phyloP scores from a whole-genome alignment of 1,140 invertebrate genomes.

The Drosophila bipectinata region DNA sequence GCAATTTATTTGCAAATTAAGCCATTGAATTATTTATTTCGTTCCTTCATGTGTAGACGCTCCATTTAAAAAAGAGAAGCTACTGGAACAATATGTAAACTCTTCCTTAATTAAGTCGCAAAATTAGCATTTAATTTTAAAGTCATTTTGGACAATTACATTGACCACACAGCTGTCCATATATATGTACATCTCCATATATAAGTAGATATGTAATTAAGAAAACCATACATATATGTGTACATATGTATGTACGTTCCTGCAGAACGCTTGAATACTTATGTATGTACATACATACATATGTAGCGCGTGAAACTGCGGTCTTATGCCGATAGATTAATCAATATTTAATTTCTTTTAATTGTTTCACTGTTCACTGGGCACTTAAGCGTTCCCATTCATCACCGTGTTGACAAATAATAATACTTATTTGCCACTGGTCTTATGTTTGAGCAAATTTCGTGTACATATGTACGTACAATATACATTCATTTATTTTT shows the following conservation, averaged over 20 bases:
- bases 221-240: conserved; percentile 12
- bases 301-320: conserved; percentile 15
- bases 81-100: background rate
- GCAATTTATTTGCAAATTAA: too few species aligned
- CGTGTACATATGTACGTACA: conserved; percentile 28
- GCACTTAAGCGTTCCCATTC: too few species aligned
- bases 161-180: conserved; percentile 32
- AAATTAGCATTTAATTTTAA: background rate
- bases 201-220: conserved; percentile 13
- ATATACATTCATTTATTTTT: conserved; percentile 19
- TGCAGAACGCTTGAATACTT: conserved; percentile 24
- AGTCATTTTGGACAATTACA: conserved; percentile 23
- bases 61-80: background rate
- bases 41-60: background rate
- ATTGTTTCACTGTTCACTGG: background rate
- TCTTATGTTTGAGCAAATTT: conserved; percentile 14
- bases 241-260: conserved; percentile 18
- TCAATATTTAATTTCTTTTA: conserved; percentile 34
- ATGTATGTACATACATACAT: conserved; percentile 20
- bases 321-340: conserved; percentile 40
- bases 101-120: too few species aligned
- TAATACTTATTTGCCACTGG: conserved; percentile 6
- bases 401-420: conserved; percentile 1
- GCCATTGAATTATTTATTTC: background rate
- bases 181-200: conserved; percentile 13